Percentiles rank a stretch among this genome's conserved stretches.
phyloP scores from a whole-genome alignment of 2,888 invertebrate genomes.

The Nebria brevicollis region DNA sequence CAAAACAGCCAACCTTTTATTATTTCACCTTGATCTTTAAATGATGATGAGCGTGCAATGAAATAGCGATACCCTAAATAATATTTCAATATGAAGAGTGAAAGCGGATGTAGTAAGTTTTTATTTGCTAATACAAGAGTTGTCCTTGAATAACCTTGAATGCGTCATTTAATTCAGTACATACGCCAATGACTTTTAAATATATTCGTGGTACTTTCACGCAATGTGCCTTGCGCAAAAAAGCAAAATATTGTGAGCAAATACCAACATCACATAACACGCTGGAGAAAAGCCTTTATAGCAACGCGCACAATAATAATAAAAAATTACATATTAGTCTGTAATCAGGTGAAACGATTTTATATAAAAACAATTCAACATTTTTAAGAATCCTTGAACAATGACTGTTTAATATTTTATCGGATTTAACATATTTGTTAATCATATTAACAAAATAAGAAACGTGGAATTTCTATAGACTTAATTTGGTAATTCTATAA shows the following conservation, averaged over 20 bases:
- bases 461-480: neutral
- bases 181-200: neutral
- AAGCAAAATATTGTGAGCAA: no score
- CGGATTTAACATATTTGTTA: no score
- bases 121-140: neutral
- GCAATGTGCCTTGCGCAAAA: neutral
- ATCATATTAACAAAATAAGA: neutral
- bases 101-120: neutral
- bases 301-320: no score
- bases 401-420: no score
- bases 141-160: constrained; percentile 1
- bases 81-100: neutral
- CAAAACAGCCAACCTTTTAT: neutral
- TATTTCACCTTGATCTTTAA: neutral
- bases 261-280: no score
- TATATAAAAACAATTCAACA: no score
- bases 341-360: no score
- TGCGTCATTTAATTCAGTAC: neutral
- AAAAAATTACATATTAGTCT: no score
- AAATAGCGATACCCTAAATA: neutral
- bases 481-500: neutral
- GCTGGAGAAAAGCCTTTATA: no score
- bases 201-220: neutral
- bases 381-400: no score
- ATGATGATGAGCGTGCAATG: neutral